Base-by-base conservation (phyloP, 1,140 invertebrate species). In the Drosophila albomicans region DNA sequence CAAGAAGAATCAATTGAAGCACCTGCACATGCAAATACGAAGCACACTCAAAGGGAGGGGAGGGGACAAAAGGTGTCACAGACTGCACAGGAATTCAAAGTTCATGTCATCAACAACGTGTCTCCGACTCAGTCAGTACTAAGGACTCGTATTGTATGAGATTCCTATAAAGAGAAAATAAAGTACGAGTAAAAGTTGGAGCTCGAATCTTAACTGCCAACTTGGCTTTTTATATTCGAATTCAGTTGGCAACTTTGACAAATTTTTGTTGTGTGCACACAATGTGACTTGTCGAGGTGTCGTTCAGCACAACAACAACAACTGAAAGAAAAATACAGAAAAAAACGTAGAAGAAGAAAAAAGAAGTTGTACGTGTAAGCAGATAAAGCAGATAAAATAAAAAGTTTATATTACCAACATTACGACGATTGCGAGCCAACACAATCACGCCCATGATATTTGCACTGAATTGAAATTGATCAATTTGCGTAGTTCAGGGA, bases 401-500 rank as follows among this genome's bases (percentile, higher is more conserved):
- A 87, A 87, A 86, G 82, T 86, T 86, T 86, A 79, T 87, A 86
- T 86, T 87, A 86, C 64, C 71, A 61, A 65, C 77, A 67, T 88
- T 88, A 80, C 72, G 61, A 78, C 65, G 61, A 49, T 62, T 51
- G 52, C 65, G 64, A 77, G 49, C 65, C 46, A 75, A 78, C 78
- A 78, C 62, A 87, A 88, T 87, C 79, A 87, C 84, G 82, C 82
- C 84, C 82, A 88, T 75, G 84, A 86, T 80, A 82, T 88, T 87
- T 88, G 80, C 79, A 88, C 80, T 80, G 77, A 88, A 88, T 87
- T 88, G 84, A 87, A 87, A 87, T 87, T 87, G 84, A 87, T 87
- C 84, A 87, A 87, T 87, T 87, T 87, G 84, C 77, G 80, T 87
- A 80, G 80, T 80, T 84, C 66, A 75, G 84, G 84, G 84, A 87